Evolutionary conservation across 2,888 invertebrate genomes (phyloP).

Genomic region (Synanthedon formicaeformis): DNA sequence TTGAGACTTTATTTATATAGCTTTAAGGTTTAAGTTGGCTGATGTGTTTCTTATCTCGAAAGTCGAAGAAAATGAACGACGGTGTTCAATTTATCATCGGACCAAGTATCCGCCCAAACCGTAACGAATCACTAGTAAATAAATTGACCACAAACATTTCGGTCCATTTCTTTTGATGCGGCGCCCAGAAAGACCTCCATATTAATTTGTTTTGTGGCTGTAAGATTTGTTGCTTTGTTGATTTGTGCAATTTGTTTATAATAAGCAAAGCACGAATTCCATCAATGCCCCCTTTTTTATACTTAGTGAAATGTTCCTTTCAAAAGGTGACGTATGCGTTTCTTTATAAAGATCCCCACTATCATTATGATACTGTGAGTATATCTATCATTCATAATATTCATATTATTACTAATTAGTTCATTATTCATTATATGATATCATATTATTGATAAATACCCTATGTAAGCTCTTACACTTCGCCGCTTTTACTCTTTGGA

Average conservation of each 20-base stretch:
- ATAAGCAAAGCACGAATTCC: background rate
- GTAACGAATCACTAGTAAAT: constrained; percentile 66
- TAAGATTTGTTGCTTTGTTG: constrained; percentile 21
- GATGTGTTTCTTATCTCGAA: constrained; percentile 5
- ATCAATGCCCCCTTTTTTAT: too few species aligned
- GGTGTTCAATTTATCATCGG: constrained; percentile 61
- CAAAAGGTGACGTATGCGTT: too few species aligned
- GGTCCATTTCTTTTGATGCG: constrained; percentile 49
- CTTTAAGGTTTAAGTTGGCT: constrained; percentile 22
- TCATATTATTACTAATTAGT: too few species aligned
- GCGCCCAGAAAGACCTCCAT: constrained; percentile 27
- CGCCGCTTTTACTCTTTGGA: too few species aligned
- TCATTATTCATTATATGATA: too few species aligned
- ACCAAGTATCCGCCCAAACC: constrained; percentile 64
- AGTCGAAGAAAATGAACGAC: constrained; percentile 46
- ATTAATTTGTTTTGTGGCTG: constrained; percentile 35
- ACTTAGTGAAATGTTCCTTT: too few species aligned
- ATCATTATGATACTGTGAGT: too few species aligned
- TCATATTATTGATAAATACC: too few species aligned
- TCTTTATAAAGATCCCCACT: too few species aligned
- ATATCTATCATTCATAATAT: too few species aligned
- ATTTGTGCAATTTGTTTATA: constrained; percentile 13
- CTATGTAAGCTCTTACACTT: too few species aligned
- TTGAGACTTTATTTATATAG: constrained; percentile 15
- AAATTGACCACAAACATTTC: constrained; percentile 65